Base-by-base conservation (phyloP, 2,113 vertebrate genomes). In the Otus sunia region DNA sequence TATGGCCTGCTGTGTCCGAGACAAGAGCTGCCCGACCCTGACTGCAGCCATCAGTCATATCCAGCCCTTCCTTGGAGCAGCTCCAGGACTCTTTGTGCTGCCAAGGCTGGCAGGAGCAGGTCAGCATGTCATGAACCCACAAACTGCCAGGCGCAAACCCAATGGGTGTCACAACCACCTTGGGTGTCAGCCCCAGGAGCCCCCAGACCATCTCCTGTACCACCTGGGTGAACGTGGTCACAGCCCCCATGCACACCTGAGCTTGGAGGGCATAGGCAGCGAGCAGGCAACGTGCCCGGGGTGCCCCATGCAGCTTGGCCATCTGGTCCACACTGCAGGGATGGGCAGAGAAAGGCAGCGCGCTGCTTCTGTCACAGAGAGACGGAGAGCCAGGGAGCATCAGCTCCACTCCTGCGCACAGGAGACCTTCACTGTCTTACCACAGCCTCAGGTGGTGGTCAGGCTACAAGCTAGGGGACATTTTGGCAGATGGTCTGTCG, bases 171-270 rank as follows among this genome's bases (percentile, higher is more conserved):
- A 72, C 43, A 37, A 1, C 23, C 4, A 2, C 55, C 68, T 27
- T 7, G 1, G 49, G 17, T 36, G 41, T 50, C 84, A 32, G 75
- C 9, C 25, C 37, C 78, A 11, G 86, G 27, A 71, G 47, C 15
- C 17, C 23, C 50, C 15, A 19, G 29, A 26, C 4, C 78, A 13
- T 2, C 32, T 39, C 39, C 47, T 19, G 7, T 11, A 3, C 2
- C 1, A 0, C 15, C 49, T 45, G 53, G 47, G 32, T 1, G 4
- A 76, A 34, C 1, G 3, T 4, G 15, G 36, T 27, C 3, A 1
- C 8, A 12, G 73, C 8, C 23, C 36, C 4, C 0, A 3, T 8
- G 2, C n/a, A 2, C 2, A 2, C 21, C 34, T 3, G 50, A n/a
- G 75, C 55, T 23, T 0, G 3, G 36, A 34, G 68, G 20, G 55